Evolutionary conservation across 2,888 invertebrate species (phyloP), one percentile per base, ranked within the genome.

Genomic region (Thumatha senex): DNA sequence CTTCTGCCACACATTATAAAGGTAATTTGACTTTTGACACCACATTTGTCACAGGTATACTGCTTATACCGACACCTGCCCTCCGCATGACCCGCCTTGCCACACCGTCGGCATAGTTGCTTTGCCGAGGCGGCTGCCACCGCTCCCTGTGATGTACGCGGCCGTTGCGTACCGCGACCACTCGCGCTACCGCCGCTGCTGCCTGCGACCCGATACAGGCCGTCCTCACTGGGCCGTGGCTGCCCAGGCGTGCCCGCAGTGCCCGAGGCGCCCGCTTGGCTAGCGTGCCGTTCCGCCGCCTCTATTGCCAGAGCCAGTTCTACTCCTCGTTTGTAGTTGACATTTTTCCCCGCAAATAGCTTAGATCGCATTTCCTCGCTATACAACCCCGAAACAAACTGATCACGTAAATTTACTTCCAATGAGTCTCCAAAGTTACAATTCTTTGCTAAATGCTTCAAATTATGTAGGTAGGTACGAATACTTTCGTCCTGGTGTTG

Each of bases 241-340:
- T 31, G 8, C 29, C 45, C 13, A 15, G 41, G 45, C 31, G n/a
- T 39, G 24, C 24, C 24, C 10, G 11, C 31, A 31, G 46, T 15
- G 3, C 31, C 15, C 10, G 48, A 9, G 3, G 42, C 46, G 9
- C 35, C 31, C 30, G 14, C 14, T 8, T 5, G 7, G n/a, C n/a
- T n/a, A 30, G 51, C 43, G 31, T 51, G 47, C 31, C 36, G 14
- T 12, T 51, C 46, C 10, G 47, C 51, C 11, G 47, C 47, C 36
- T 45, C 45, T 0, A 36, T 10, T 0, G 38, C 36, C 8, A 38
- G 11, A 0, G 45, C 45, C 2, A 69, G 51, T 46, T 73, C 69
- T 55, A 70, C 66, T 5, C 63, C 67, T 18, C 51, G 42, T 35
- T 60, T 61, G 49, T 67, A 71, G 18, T 59, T 44, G 1, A 72